phyloP scores from a whole-genome alignment of 2,113 vertebrate species.

The Trogon surrucura region DNA sequence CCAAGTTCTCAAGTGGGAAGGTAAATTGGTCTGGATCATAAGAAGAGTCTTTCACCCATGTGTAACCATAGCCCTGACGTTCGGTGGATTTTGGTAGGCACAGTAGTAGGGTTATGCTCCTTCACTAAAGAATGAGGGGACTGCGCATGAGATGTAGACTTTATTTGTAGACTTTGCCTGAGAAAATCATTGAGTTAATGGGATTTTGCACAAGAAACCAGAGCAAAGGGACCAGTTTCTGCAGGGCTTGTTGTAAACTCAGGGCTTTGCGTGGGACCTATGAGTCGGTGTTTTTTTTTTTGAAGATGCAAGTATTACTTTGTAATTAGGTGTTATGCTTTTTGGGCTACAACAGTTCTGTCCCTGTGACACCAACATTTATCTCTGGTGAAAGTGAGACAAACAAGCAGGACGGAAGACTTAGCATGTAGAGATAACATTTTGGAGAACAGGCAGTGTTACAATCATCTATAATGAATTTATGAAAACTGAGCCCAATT shows the following conservation, averaged over 20 bases:
- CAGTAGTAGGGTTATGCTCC: neutral
- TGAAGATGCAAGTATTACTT: neutral
- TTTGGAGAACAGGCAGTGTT: neutral
- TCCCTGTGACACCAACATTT: neutral
- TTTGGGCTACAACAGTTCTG: neutral
- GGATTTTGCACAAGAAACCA: neutral
- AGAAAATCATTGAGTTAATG: neutral
- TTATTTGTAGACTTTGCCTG: neutral
- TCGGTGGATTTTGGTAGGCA: neutral
- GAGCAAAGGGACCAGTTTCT: neutral
- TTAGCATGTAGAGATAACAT: rapidly evolving
- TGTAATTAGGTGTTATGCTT: neutral
- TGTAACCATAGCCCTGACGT: neutral
- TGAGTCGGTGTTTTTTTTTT: neutral
- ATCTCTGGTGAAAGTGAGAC: neutral
- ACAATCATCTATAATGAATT: neutral
- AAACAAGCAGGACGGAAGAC: neutral
- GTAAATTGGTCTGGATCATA: neutral
- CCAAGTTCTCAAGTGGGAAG: neutral
- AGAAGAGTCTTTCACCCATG: neutral
- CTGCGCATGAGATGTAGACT: rapidly evolving
- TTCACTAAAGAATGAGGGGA: neutral
- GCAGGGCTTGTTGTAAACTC: neutral
- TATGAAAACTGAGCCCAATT: neutral
- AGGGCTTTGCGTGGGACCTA: neutral